A percentile compares a stretch with the other conserved stretches of the same genome.
Conservation (phyloP, 30 jellyfish, hydroid and myxozoan genomes). For the Cassiopea andromeda region DNA sequence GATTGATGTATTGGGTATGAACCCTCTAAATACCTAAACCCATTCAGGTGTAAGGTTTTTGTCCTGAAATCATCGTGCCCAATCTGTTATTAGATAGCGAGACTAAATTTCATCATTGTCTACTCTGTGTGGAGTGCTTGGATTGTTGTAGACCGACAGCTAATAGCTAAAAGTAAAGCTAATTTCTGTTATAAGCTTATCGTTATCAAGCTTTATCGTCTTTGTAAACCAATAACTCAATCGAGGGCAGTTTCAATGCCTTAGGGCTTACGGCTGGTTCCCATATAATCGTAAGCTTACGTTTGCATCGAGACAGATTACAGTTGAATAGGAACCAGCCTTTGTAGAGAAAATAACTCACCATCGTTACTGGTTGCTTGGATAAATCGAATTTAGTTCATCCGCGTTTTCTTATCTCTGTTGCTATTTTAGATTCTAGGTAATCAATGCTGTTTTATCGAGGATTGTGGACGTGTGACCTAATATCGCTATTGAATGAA, state of each 20-base stretch:
- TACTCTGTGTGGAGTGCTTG: not conserved
- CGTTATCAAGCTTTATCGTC: not conserved
- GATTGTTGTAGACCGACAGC: not conserved
- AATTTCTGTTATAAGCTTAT: constrained; percentile 1
- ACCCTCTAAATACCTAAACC: no score
- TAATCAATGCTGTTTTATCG: no score
- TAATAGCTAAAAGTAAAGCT: not conserved
- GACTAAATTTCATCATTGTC: not conserved
- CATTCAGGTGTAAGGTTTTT: not conserved
- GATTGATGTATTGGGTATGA: no score
- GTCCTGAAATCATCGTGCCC: not conserved
- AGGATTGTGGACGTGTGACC: no score
- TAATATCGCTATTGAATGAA: no score
- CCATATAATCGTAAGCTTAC: no score
- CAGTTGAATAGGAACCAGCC: no score
- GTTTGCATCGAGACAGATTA: no score
- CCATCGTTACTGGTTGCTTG: not conserved
- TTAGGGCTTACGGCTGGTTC: not conserved
- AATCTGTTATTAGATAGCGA: not conserved
- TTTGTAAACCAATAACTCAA: constrained; percentile 20
- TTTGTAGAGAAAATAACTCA: not conserved
- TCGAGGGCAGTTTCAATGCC: not conserved
- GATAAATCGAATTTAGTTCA: not conserved
- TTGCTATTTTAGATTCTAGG: not conserved
- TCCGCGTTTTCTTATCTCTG: not conserved